These are phyloP conservation scores for Deilephila porcellus DNA, from an alignment of 2,888 invertebrate genomes.

Conservation along the genomic window DNA sequence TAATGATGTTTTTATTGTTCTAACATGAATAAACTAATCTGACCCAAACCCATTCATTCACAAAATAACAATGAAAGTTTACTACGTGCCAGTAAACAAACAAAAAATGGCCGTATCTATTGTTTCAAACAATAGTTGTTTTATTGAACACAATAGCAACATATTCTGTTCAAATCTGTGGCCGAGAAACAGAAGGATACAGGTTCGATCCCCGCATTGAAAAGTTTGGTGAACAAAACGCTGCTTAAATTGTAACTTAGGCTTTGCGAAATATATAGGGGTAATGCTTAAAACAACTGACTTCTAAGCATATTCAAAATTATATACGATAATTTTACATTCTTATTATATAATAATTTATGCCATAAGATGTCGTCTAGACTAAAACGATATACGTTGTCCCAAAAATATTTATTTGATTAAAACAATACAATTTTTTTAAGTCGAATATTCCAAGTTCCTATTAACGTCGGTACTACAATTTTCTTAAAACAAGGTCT, in stretches of 20 bases:
- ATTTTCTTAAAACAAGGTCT: conserved; percentile 1
- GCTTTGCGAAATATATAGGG: no score
- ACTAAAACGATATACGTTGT: not conserved
- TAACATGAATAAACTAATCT: not conserved
- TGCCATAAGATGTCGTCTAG: no score
- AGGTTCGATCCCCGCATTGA: not conserved
- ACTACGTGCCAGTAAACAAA: not conserved
- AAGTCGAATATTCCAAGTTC: not conserved
- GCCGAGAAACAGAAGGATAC: not conserved
- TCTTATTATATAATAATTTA: no score
- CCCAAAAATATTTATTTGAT: not conserved
- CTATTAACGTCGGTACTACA: not conserved
- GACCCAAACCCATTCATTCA: not conserved
- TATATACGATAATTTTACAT: no score
- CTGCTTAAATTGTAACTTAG: no score
- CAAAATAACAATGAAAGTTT: not conserved
- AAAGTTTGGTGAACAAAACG: not conserved
- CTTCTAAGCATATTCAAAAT: no score
- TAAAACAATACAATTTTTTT: not conserved
- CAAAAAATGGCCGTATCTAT: not conserved
- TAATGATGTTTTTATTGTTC: not conserved
- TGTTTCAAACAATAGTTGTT: conserved; percentile 8
- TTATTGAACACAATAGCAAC: not conserved
- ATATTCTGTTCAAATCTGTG: not conserved
- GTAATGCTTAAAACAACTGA: no score